These are phyloP conservation scores for Alosa sapidissima DNA, from an alignment of 2,797 vertebrate species.

Conservation along the genomic window DNA sequence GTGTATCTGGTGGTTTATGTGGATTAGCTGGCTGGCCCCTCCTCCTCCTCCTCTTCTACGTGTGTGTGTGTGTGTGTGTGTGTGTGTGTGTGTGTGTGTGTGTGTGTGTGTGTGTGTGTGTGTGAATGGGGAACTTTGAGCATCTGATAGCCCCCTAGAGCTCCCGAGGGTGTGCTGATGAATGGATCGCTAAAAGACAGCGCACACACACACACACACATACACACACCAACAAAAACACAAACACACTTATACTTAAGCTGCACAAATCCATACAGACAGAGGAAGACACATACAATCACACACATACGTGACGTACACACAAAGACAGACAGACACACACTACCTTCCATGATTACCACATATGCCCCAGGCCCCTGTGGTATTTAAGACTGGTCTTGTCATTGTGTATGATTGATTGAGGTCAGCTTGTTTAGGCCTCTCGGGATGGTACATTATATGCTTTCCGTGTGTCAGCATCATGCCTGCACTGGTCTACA, in stretches of 20 bases:
- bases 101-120: neutral
- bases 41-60: neutral
- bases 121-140: slow-evolving; percentile 36
- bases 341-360: neutral
- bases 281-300: neutral
- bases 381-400: slow-evolving; percentile 21
- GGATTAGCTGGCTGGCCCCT: slow-evolving; percentile 25
- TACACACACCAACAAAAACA: too few species aligned
- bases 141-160: neutral
- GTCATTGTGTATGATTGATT: slow-evolving; percentile 13
- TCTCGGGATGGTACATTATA: neutral
- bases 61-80: neutral
- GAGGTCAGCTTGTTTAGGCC: slow-evolving; percentile 3
- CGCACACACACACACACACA: neutral
- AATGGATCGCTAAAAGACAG: neutral
- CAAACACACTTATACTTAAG: too few species aligned
- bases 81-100: neutral
- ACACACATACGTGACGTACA: neutral
- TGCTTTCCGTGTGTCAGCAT: neutral
- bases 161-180: neutral
- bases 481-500: neutral
- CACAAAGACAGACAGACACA: neutral
- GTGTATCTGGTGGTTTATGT: slow-evolving; percentile 6
- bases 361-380: neutral
- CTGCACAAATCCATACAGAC: neutral